Evolutionary conservation across 2,888 invertebrate genomes (phyloP), one percentile per base, ranked within the genome.

Genomic region (Tenthredo distinguenda): DNA sequence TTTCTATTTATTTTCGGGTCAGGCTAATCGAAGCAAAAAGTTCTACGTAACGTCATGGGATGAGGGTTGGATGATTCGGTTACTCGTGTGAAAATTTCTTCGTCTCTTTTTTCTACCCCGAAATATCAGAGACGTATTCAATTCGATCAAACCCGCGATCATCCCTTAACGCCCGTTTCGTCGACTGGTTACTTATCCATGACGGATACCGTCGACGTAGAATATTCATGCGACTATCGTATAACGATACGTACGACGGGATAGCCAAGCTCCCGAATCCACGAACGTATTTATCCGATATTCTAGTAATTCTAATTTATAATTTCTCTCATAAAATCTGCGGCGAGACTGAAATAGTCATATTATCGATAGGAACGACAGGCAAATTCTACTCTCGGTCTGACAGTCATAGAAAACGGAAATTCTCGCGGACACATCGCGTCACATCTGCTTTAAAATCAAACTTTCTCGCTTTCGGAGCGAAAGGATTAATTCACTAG

Each of bases 401-500:
- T 62, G 26, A n/a, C 55, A n/a, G 4, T 26, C 26, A 10, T 5
- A 4, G 7, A 21, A 62, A 26, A 26, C 26, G 26, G 4, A 68
- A 68, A 68, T 68, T 15, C 18, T 7, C n/a, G 6, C 10, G 7
- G 55, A n/a, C 26, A n/a, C 26, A 12, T 68, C 6, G 34, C 34
- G 68, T 68, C 1, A 34, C 34, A 26, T 68, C 68, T 34, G 68
- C 68, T 68, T 68, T 68, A 68, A 68, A 34, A 34, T 74, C 40
- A 43, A 43, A 74, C 74, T 43, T 74, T 74, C 31, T 26, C 34
- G 1, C 71, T 37, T n/a, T 0, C 71, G 34, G n/a, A 37, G 34
- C 18, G 71, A n/a, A 71, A 34, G 71, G 31, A 71, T 71, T 40
- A 74, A 74, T 74, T 74, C 43, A 74, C 74, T 40, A 74, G 21